phyloP scores from a whole-genome alignment of 1,140 invertebrate genomes.

The Neoseiulus cucumeris region DNA sequence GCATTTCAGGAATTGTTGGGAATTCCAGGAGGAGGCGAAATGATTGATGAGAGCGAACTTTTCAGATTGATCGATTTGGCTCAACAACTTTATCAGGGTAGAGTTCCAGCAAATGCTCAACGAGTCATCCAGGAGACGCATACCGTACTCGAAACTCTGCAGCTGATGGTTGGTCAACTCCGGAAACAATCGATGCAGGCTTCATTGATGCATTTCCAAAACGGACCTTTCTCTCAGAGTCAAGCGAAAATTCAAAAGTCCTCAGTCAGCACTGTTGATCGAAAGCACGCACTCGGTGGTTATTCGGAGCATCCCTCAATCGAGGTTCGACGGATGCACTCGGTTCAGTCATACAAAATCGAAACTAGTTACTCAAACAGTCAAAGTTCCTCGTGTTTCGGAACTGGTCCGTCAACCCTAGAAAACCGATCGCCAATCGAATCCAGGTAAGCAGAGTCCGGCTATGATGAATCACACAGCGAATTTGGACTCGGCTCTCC shows the following conservation, averaged over 20 bases:
- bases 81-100: conserved; percentile 2
- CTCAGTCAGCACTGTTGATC: too few species aligned
- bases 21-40: too few species aligned
- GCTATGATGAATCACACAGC: too few species aligned
- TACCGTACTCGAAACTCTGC: background rate
- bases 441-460: too few species aligned
- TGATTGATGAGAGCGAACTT: too few species aligned
- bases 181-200: conserved; percentile 7
- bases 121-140: conserved; percentile 1
- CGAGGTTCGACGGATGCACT: background rate
- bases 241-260: background rate
- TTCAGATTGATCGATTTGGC: background rate
- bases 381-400: too few species aligned
- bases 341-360: background rate
- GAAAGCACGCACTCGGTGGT: too few species aligned
- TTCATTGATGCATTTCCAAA: background rate
- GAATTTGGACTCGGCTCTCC: too few species aligned
- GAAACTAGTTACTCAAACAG: background rate
- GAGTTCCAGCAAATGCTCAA: background rate
- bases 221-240: background rate
- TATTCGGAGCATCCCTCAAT: background rate
- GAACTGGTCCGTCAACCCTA: too few species aligned
- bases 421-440: too few species aligned
- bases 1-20: too few species aligned
- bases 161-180: background rate